phyloP scores from a whole-genome alignment of 2,113 vertebrate species.

The Steatornis caripensis region DNA sequence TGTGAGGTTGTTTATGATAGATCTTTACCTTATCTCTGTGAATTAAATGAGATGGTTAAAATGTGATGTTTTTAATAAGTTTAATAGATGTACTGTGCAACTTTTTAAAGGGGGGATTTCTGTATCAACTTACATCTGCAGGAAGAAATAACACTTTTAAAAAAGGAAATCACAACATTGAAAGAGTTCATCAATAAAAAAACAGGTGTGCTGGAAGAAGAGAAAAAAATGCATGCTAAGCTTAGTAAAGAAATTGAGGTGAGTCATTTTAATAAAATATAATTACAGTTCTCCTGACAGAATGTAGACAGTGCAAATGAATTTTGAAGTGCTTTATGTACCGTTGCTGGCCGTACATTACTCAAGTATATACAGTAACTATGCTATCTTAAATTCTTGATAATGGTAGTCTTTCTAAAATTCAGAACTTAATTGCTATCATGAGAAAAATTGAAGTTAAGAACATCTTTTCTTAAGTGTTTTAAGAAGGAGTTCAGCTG shows the following conservation, averaged over 20 bases:
- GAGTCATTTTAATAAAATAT: neutral
- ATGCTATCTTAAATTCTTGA: neutral
- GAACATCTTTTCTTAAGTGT: neutral
- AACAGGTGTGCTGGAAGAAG: slow-evolving; percentile 58
- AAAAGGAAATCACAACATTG: slow-evolving; percentile 50
- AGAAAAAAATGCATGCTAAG: slow-evolving; percentile 65
- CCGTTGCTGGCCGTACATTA: neutral
- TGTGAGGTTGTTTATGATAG: neutral
- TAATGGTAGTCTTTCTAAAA: neutral
- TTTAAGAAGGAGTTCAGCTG: neutral
- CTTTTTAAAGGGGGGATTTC: neutral
- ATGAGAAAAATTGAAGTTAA: neutral
- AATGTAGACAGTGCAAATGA: neutral
- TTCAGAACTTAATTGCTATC: neutral
- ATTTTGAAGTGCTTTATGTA: neutral
- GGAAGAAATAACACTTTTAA: slow-evolving; percentile 70
- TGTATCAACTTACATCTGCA: slow-evolving; percentile 24
- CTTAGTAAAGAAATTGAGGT: slow-evolving; percentile 80
- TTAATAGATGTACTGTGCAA: neutral
- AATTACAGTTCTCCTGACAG: neutral
- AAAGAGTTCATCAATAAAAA: slow-evolving; percentile 60
- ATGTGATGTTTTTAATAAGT: neutral
- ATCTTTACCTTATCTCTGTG: neutral
- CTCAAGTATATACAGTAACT: neutral
- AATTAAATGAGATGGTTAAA: neutral